phyloP scores from a whole-genome alignment of 1,140 invertebrate genomes.

The Drosophila dunni region DNA sequence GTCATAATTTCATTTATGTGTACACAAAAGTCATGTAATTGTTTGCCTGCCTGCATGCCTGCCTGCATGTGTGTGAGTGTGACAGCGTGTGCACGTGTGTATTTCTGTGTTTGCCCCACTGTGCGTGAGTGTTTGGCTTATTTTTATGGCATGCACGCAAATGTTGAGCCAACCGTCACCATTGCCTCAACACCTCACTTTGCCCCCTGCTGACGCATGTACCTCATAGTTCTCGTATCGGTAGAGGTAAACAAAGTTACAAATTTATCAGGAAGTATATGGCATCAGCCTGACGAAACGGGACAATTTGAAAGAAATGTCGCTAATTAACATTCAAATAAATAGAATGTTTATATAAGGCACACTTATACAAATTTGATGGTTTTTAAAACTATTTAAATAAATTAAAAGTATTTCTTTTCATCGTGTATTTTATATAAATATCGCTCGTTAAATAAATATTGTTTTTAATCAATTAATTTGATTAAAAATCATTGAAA shows the following conservation, averaged over 20 bases:
- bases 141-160: slow-evolving; percentile 73
- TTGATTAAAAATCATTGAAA: too few relatives aligned
- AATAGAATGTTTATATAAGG: too few relatives aligned
- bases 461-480: too few relatives aligned
- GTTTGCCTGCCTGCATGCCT: slow-evolving; percentile 18
- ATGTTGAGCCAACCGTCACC: slow-evolving; percentile 75
- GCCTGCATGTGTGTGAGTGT: slow-evolving; percentile 37
- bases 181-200: slow-evolving; percentile 10
- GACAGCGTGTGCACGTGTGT: slow-evolving; percentile 23
- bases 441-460: too few relatives aligned
- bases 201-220: background rate
- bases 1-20: slow-evolving; percentile 78
- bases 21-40: slow-evolving; percentile 47
- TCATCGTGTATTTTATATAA: too few relatives aligned
- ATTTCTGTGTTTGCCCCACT: slow-evolving; percentile 17
- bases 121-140: slow-evolving; percentile 51
- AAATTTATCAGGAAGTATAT: background rate
- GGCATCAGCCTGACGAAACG: background rate
- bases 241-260: background rate
- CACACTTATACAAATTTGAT: too few relatives aligned
- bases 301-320: too few relatives aligned
- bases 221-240: background rate
- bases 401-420: too few relatives aligned
- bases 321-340: too few relatives aligned
- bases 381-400: too few relatives aligned